Base-by-base conservation (phyloP, 2,797 vertebrate species). In the Coccyzus lansbergi region DNA sequence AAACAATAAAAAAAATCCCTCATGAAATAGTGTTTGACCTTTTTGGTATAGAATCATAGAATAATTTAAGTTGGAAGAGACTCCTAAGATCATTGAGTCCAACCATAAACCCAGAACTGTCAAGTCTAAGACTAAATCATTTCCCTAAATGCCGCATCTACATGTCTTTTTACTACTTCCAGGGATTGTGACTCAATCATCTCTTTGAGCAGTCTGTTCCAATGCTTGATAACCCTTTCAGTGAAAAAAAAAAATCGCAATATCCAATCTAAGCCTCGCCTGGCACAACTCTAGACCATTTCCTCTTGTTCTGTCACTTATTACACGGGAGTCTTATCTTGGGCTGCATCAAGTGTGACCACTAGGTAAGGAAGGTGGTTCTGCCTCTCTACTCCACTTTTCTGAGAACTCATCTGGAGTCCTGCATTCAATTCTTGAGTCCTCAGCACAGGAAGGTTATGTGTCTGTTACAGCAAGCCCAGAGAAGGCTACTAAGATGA, bases 21-120 rank as follows among this genome's bases (percentile, higher is more conserved):
- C 1, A 46, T n/a, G 4, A 70, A 34, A 12, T 2, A 58, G 1
- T 7, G 2, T n/a, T 84, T 28, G 15, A 0, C 8, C 2, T 46
- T 63, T 53, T 63, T 55, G 12, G 0, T 10, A 28, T 28, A 29
- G 6, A 67, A 21, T 53, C 3, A 34, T 15, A 17, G 11, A 51
- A 44, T 8, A 1, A 72, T 65, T 51, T 36, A 36, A 9, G 33
- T 49, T 36, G 64, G n/a, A 49, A 49, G 34, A 28, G n/a, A 67
- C 25, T n/a, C n/a, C n/a, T 34, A 34, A 49, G 44, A 34, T 67
- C 16, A 34, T 26, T 5, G 6, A 34, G 33, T 49, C 44, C n/a
- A 48, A 49, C 13, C 14, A 8, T 22, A 21, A 42, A 31, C 12
- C 19, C 28, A 62, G 10, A 19, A 62, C 60, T 40, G 12, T 9